Evolutionary conservation across 2,797 vertebrate genomes (phyloP).

Genomic region (Anniella stebbinsi): DNA sequence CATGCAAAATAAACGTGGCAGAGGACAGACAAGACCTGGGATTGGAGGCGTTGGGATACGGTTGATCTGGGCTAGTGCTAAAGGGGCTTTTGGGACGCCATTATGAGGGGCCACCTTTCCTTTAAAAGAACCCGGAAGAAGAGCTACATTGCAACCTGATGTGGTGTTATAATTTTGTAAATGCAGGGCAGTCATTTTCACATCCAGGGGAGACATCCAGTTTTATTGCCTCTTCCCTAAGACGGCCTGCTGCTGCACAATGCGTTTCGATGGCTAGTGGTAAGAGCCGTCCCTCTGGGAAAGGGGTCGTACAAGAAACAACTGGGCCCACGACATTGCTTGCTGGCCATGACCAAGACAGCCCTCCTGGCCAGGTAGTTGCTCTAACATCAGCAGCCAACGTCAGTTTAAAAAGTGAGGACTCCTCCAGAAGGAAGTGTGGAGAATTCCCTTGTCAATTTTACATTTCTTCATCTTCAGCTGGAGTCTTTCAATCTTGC

Average conservation of each 20-base stretch:
- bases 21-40: neutral
- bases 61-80: neutral
- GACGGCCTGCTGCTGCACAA: too few relatives aligned
- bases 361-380: neutral
- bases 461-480: neutral
- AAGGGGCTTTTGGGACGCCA: neutral
- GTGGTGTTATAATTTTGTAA: neutral
- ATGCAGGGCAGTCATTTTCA: too few relatives aligned
- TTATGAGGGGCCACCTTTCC: neutral
- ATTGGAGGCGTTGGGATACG: neutral
- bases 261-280: too few relatives aligned
- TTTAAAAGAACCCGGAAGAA: neutral
- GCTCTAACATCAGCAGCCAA: neutral
- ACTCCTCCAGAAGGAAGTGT: neutral
- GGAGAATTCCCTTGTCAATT: neutral
- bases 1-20: neutral
- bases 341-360: neutral
- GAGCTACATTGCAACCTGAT: neutral
- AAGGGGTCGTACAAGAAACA: neutral
- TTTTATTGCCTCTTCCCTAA: neutral
- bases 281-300: too few relatives aligned
- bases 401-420: neutral
- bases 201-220: neutral
- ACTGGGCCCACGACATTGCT: neutral
- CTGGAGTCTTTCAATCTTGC: neutral